phyloP scores from a whole-genome alignment of 2,888 invertebrate species.

The Acanthacorydalis orientalis region DNA sequence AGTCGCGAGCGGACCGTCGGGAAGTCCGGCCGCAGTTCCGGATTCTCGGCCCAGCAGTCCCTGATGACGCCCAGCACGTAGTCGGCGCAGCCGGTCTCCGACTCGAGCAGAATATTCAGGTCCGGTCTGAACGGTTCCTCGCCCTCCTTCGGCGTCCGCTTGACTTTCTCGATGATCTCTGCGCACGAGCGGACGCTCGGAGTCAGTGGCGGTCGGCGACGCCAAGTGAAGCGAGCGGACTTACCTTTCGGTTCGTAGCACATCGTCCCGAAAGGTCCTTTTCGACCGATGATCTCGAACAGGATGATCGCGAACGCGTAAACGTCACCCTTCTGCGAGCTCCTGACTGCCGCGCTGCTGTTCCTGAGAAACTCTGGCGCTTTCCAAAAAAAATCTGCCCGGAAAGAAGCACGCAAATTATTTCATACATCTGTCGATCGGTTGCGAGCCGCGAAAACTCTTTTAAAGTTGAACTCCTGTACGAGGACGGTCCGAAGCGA shows the following conservation, averaged over 20 bases:
- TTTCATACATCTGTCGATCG: background rate
- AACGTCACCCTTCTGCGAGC: constrained; percentile 82
- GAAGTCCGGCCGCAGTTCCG: constrained; percentile 73
- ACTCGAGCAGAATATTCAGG: constrained; percentile 50
- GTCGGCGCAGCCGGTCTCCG: constrained; percentile 57
- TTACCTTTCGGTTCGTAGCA: constrained; percentile 71
- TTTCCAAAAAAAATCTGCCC: constrained; percentile 79
- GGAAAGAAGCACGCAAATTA: constrained; percentile 1
- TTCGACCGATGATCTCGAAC: constrained; percentile 81
- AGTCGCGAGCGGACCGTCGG: constrained; percentile 57
- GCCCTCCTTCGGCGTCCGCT: constrained; percentile 45
- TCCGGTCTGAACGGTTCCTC: constrained; percentile 68
- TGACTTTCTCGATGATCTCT: constrained; percentile 79
- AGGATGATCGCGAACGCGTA: constrained; percentile 94
- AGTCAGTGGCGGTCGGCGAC: no score
- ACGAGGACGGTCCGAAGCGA: no score
- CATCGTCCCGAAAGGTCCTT: constrained; percentile 74
- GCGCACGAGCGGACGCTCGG: constrained; percentile 13
- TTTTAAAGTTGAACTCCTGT: no score
- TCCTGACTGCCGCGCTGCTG: constrained; percentile 46
- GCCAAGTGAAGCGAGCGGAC: no score
- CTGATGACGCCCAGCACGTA: constrained; percentile 67
- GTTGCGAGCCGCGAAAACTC: no score
- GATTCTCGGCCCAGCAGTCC: constrained; percentile 81
- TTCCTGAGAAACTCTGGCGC: constrained; percentile 82